Evolutionary conservation across 2,888 invertebrate species (phyloP).

Genomic region (Acleris emargana): DNA sequence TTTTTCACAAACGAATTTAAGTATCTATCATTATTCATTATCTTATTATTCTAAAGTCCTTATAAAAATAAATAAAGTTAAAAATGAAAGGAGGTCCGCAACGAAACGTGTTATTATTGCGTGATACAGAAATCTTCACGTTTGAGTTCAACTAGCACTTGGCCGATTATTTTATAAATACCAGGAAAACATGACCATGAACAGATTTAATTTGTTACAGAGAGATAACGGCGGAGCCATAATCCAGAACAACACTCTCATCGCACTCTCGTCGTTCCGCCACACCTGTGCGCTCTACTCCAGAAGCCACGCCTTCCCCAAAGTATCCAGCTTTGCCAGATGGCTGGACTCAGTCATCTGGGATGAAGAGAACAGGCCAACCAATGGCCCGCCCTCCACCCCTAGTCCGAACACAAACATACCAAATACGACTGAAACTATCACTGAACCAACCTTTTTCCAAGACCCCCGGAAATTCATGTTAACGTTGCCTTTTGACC

Average conservation of each 20-base stretch:
- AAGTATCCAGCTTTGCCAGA: slow-evolving; percentile 60
- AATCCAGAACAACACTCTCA: slow-evolving; percentile 70
- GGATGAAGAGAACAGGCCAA: slow-evolving; percentile 68
- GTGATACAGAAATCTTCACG: no score
- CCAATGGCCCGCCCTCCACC: slow-evolving; percentile 42
- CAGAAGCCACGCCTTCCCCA: slow-evolving; percentile 73
- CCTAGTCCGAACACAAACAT: slow-evolving; percentile 38
- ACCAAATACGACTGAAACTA: slow-evolving; percentile 47
- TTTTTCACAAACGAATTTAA: no score
- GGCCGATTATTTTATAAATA: neutral
- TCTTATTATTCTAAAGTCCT: no score
- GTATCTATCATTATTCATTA: no score
- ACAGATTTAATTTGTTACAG: slow-evolving; percentile 49
- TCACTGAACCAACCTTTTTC: slow-evolving; percentile 41
- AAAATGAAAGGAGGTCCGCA: no score
- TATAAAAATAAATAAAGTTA: no score
- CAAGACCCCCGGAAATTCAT: slow-evolving; percentile 61
- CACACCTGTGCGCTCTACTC: slow-evolving; percentile 72
- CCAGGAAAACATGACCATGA: slow-evolving; percentile 2
- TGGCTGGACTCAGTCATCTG: slow-evolving; percentile 75
- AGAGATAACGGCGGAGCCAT: slow-evolving; percentile 76
- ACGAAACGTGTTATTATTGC: no score
- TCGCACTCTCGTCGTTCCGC: slow-evolving; percentile 65
- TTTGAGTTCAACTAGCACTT: no score
- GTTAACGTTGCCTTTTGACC: slow-evolving; percentile 70